Evolutionary conservation across 2,888 invertebrate genomes (phyloP).

Genomic region (Arge pagana): DNA sequence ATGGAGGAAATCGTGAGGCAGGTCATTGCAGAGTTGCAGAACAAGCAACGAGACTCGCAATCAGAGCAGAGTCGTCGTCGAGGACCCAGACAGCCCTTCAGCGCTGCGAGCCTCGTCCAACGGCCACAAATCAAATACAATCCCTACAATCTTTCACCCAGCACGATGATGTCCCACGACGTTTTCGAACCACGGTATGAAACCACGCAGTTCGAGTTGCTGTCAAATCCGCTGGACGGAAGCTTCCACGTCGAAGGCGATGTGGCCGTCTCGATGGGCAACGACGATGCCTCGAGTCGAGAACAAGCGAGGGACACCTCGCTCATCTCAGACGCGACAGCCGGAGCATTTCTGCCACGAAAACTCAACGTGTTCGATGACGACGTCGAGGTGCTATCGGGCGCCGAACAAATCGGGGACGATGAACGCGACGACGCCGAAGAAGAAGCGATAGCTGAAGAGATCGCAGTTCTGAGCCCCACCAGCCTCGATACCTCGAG

Average conservation of each 20-base stretch:
- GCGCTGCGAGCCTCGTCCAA: not conserved
- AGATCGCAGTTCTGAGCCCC: too few species aligned
- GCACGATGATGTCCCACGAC: too few species aligned
- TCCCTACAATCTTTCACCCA: not conserved
- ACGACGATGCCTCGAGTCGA: too few species aligned
- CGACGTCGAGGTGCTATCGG: not conserved
- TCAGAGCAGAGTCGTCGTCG: not conserved
- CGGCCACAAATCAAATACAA: slow-evolving; percentile 1
- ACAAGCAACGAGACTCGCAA: not conserved
- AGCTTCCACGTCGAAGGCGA: not conserved
- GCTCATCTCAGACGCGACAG: too few species aligned
- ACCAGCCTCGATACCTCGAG: too few species aligned
- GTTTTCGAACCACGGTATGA: too few species aligned
- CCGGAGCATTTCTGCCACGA: too few species aligned
- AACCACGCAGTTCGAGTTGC: too few species aligned
- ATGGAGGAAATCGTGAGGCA: slow-evolving; percentile 23
- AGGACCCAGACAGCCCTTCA: not conserved
- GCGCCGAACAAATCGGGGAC: not conserved
- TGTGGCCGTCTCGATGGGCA: not conserved
- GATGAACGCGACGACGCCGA: not conserved
- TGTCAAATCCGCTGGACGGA: too few species aligned
- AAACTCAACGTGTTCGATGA: too few species aligned
- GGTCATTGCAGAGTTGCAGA: slow-evolving; percentile 9
- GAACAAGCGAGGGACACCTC: too few species aligned
- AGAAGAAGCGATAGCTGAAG: not conserved